Conservation (phyloP, 2,888 invertebrate species). For the Drosophila vallismaia region DNA sequence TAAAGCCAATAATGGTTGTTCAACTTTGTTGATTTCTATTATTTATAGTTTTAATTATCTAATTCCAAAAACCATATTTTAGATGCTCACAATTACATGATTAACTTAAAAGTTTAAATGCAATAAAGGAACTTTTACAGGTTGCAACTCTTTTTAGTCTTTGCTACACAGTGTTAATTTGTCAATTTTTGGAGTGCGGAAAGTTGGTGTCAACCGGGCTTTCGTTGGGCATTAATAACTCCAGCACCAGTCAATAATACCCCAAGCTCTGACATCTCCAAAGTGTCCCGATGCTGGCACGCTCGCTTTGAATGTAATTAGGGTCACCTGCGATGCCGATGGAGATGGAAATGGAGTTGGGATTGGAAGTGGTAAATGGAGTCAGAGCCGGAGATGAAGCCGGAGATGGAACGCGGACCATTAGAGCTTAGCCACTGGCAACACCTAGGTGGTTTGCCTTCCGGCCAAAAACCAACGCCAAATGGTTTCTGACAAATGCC, state of each 20-base stretch:
- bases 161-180: conserved; percentile 15
- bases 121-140: no score
- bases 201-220: conserved; percentile 64
- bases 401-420: conserved; percentile 25
- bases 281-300: conserved; percentile 45
- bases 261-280: conserved; percentile 40
- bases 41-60: neutral
- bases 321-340: conserved; percentile 53
- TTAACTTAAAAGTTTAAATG: no score
- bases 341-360: conserved; percentile 28
- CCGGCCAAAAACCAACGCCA: conserved; percentile 44
- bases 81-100: no score
- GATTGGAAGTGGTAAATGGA: conserved; percentile 15
- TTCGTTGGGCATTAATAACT: conserved; percentile 61
- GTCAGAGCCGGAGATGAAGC: conserved; percentile 17
- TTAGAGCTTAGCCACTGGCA: conserved; percentile 29
- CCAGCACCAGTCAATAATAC: conserved; percentile 52
- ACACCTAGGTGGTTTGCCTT: conserved; percentile 19
- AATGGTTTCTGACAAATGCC: conserved; percentile 39
- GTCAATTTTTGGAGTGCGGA: conserved; percentile 47
- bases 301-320: conserved; percentile 58
- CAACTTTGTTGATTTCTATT: neutral
- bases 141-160: no score
- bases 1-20: neutral
- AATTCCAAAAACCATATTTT: no score